Percentiles rank a stretch among this genome's conserved stretches.
Evolutionary conservation across 2,888 invertebrate genomes (phyloP).

Genomic region (Tetropium fuscum): DNA sequence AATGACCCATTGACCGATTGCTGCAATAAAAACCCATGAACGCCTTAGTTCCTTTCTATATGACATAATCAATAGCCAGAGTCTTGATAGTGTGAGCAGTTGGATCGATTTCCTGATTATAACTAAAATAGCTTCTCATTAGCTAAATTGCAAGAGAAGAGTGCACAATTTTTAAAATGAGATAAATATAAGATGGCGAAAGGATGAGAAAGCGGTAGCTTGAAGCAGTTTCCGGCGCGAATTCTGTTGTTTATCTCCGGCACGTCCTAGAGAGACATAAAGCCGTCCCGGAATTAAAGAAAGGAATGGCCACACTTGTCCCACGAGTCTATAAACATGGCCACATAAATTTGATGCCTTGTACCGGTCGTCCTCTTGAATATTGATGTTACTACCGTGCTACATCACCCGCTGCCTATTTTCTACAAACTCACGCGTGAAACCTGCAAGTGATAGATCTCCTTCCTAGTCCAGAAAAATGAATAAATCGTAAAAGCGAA

Average conservation of each 20-base stretch:
- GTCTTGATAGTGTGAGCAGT: no score
- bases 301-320: constrained; percentile 66
- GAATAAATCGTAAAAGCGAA: background rate
- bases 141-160: background rate
- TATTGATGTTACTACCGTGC: constrained; percentile 65
- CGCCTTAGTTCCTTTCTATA: no score
- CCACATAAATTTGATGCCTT: constrained; percentile 67
- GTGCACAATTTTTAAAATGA: background rate
- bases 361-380: constrained; percentile 62
- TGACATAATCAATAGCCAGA: no score
- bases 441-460: constrained; percentile 35
- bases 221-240: constrained; percentile 41
- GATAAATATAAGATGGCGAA: constrained; percentile 8
- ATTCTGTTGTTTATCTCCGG: constrained; percentile 58
- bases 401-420: constrained; percentile 57
- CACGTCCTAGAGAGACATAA: constrained; percentile 65
- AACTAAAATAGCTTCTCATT: no score
- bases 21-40: no score
- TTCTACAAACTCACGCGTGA: constrained; percentile 36
- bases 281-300: constrained; percentile 66
- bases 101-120: no score
- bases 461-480: constrained; percentile 25
- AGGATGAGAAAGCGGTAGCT: background rate
- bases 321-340: constrained; percentile 68
- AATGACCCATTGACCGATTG: no score